A percentile compares a stretch with the other conserved stretches of the same genome.
phyloP scores from a whole-genome alignment of 2,797 vertebrate genomes.

The Microchirus variegatus region DNA sequence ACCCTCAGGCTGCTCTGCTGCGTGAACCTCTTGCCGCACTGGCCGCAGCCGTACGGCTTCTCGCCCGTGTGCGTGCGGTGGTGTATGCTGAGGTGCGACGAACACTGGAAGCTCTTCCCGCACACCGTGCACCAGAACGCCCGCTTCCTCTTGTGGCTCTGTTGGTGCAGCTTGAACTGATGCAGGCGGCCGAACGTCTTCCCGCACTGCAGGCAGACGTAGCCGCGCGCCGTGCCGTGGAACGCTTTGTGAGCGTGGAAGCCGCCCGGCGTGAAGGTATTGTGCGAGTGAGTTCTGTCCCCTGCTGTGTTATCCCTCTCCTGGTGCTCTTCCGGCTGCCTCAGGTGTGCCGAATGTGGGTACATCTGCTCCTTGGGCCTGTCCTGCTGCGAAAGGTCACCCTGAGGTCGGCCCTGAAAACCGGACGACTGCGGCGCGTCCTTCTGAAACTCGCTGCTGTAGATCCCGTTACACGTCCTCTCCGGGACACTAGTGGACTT shows the following conservation, averaged over 20 bases:
- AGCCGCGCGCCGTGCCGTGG: conserved; percentile 37
- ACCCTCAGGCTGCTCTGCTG: conserved; percentile 81
- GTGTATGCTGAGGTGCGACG: conserved; percentile 80
- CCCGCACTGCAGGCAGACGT: conserved; percentile 71
- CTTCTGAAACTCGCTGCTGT: conserved; percentile 58
- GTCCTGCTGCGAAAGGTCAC: conserved; percentile 28
- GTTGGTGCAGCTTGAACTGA: conserved; percentile 80
- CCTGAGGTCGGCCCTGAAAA: conserved; percentile 56
- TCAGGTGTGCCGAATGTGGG: conserved; percentile 29
- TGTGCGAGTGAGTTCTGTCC: conserved; percentile 36
- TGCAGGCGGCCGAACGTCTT: conserved; percentile 72
- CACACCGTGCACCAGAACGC: conserved; percentile 78
- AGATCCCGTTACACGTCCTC: conserved; percentile 65
- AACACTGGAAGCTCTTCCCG: conserved; percentile 80
- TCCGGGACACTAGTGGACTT: conserved; percentile 34
- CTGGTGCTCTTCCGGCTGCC: not conserved
- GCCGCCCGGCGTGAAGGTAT: conserved; percentile 25
- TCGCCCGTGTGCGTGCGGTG: conserved; percentile 81
- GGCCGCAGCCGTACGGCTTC: conserved; percentile 75
- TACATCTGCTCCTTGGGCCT: conserved; percentile 53
- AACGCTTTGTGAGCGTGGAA: conserved; percentile 37
- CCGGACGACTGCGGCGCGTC: conserved; percentile 47
- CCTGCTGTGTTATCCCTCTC: conserved; percentile 28
- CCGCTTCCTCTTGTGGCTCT: conserved; percentile 75
- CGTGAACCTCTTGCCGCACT: conserved; percentile 81